phyloP scores from a whole-genome alignment of 2,888 invertebrate species.

The Metellina segmentata region DNA sequence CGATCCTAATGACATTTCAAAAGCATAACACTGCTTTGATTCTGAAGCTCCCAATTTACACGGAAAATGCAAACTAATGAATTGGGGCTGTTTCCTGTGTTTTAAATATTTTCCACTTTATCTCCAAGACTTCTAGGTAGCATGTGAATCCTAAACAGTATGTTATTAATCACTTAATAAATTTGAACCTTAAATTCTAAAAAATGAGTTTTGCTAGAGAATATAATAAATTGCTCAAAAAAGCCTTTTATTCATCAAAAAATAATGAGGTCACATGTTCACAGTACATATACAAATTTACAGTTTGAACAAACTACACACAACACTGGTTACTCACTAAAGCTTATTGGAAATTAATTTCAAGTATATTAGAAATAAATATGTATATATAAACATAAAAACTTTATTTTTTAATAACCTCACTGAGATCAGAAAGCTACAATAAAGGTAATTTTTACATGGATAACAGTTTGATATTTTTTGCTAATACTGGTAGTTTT shows the following conservation, averaged over 20 bases:
- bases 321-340: conserved; percentile 44
- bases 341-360: conserved; percentile 20
- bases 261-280: conserved; percentile 73
- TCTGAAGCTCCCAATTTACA: too few species aligned
- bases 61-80: too few species aligned
- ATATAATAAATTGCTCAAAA: conserved; percentile 28
- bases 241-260: conserved; percentile 75
- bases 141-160: too few species aligned
- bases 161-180: too few species aligned
- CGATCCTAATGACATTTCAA: too few species aligned
- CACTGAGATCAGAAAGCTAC: conserved; percentile 31
- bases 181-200: too few species aligned
- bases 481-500: conserved; percentile 38
- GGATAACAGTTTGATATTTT: conserved; percentile 9
- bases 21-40: too few species aligned
- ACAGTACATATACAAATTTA: conserved; percentile 72
- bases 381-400: neutral
- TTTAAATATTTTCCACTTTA: too few species aligned
- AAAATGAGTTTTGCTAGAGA: too few species aligned
- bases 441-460: conserved; percentile 2
- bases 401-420: conserved; percentile 8
- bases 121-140: too few species aligned
- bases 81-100: too few species aligned
- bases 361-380: conserved; percentile 15
- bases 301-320: conserved; percentile 52